phyloP scores from a whole-genome alignment of 2,797 vertebrate species.

The Heterohyrax brucei region DNA sequence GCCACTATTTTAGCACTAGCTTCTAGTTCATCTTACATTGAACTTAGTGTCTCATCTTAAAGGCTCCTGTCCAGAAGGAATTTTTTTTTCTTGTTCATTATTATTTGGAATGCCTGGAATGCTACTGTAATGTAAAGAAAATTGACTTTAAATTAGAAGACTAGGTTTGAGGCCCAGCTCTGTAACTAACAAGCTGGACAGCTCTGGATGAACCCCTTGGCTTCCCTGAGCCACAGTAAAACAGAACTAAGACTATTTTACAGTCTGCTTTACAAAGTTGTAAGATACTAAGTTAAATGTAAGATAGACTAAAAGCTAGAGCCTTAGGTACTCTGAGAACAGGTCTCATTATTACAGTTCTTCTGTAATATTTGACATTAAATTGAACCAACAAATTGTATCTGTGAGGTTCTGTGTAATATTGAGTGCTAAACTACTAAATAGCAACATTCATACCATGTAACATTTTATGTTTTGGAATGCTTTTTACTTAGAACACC shows the following conservation, averaged over 20 bases:
- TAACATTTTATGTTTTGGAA: constrained; percentile 47
- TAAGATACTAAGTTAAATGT: neutral
- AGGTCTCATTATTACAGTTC: constrained; percentile 10
- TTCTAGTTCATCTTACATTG: neutral
- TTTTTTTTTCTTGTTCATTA: neutral
- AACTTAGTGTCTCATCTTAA: neutral
- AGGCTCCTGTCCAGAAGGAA: constrained; percentile 23
- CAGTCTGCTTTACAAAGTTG: constrained; percentile 21
- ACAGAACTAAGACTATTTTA: constrained; percentile 53
- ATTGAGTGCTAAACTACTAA: constrained; percentile 29
- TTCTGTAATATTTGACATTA: constrained; percentile 62
- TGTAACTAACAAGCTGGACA: neutral
- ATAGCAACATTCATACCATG: neutral
- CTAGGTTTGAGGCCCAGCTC: neutral
- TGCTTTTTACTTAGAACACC: constrained; percentile 60
- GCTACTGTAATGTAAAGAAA: neutral
- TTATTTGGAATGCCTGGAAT: neutral
- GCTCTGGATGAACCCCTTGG: neutral
- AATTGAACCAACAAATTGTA: constrained; percentile 62
- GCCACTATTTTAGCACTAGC: neutral
- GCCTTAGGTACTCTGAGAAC: neutral
- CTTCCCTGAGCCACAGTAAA: constrained; percentile 12
- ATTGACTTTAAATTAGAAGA: neutral
- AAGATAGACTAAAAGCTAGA: neutral
- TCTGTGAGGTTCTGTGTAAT: constrained; percentile 24